Base-by-base conservation (phyloP, 2,888 invertebrate species). In the Himalopsyche kuldschensis region DNA sequence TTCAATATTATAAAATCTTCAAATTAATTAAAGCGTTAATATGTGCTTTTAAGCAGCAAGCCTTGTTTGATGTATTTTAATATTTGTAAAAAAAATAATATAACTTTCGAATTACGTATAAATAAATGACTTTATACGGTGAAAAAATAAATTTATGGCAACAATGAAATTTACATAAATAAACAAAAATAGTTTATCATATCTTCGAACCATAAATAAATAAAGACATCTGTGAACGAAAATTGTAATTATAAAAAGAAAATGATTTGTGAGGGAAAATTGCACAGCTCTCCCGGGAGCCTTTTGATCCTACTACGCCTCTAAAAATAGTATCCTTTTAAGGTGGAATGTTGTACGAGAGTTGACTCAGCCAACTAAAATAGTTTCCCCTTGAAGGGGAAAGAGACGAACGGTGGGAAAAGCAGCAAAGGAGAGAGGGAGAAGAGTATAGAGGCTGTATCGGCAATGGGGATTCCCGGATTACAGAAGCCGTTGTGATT, bases 401-500 rank as follows among this genome's bases (percentile, higher is more conserved):
- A 69, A 76, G 76, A 41, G 76, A 76, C 76, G 35, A 15, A 15
- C n/a, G 76, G 24, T 15, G 69, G 76, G 76, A 32, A n/a, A 46
- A 35, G 24, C 48, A 5, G n/a, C 31, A 11, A 30, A 31, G 46
- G 31, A 30, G 41, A 31, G 41, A 27, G 75, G 82, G 24, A 75
- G 76, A 35, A 77, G 78, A 47, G 55, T 30, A 30, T 46, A 30
- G 47, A 69, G 6, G 41, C 79, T 55, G 79, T 55, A 35, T 47
- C 46, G 46, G 84, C 41, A 20, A 84, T 84, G 84, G 81, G 24
- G 81, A 48, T 75, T 41, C 47, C 76, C 79, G 80, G 84, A 84
- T 79, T 81, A 75, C 81, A 76, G 79, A 82, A 82, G 84, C 81
- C 86, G 80, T 81, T 85, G 85, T 86, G 86, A 86, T 86, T 86